Conservation (phyloP, 2,113 vertebrate genomes). For the Catharus fuscescens region DNA sequence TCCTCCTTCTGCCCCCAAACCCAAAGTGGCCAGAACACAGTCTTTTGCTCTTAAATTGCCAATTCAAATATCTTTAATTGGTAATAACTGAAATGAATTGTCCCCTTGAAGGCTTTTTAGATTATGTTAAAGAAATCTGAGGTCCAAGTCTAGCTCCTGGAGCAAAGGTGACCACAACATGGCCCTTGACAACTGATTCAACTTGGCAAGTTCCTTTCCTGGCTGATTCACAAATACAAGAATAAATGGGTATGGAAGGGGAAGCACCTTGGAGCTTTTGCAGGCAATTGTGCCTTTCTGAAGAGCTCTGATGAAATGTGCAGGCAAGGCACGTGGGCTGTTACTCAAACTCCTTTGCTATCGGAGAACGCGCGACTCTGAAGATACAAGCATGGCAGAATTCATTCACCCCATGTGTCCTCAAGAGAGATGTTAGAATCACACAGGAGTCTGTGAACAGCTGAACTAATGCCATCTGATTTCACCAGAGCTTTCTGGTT, state of each 20-base stretch:
- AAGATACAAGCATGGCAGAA: not conserved
- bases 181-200: not conserved
- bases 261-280: not conserved
- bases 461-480: not conserved
- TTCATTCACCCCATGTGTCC: not conserved
- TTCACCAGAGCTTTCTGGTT: not conserved
- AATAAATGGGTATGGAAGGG: not conserved
- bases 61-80: not conserved
- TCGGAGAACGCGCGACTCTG: accelerated
- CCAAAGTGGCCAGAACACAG: not conserved
- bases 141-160: not conserved
- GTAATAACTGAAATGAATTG: not conserved
- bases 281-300: not conserved
- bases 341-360: not conserved
- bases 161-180: not conserved
- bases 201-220: not conserved
- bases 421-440: not conserved
- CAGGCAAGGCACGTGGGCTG: not conserved
- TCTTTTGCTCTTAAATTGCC: not conserved
- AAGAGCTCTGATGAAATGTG: not conserved
- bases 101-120: not conserved
- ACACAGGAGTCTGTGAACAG: not conserved
- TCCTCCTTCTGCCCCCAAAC: not conserved
- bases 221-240: not conserved
- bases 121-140: not conserved